Evolutionary conservation across 2,888 invertebrate genomes (phyloP).

Genomic region (Cantharis nigra): DNA sequence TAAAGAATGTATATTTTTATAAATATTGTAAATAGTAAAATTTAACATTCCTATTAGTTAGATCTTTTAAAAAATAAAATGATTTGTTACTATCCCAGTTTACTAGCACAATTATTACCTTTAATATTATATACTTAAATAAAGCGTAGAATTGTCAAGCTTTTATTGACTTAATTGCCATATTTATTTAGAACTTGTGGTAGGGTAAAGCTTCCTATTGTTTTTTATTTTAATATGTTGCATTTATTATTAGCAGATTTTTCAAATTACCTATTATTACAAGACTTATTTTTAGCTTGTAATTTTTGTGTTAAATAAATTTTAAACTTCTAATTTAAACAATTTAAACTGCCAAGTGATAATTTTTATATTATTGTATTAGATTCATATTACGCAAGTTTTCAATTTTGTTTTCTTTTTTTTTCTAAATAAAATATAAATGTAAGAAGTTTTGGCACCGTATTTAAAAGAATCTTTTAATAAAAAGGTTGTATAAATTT

Average conservation of each 20-base stretch:
- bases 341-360: neutral
- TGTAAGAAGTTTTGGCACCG: conserved; percentile 25
- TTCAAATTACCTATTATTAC: neutral
- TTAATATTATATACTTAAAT: conserved; percentile 19
- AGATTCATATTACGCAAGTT: conserved; percentile 17
- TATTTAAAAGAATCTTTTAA: conserved; percentile 33
- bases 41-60: conserved; percentile 47
- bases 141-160: conserved; percentile 15
- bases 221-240: neutral
- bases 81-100: conserved; percentile 25
- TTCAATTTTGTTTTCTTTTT: conserved; percentile 14
- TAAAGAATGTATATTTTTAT: conserved; percentile 49
- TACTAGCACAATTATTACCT: conserved; percentile 27
- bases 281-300: neutral
- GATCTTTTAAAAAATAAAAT: conserved; percentile 23
- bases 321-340: neutral
- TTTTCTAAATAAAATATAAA: conserved; percentile 15
- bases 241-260: neutral
- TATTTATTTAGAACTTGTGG: conserved; percentile 21
- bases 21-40: conserved; percentile 48
- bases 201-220: conserved; percentile 2
- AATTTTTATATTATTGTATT: conserved; percentile 2
- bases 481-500: conserved; percentile 48
- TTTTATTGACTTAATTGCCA: conserved; percentile 17
- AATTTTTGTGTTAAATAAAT: neutral